Conservation (phyloP, 2,113 vertebrate genomes). For the Vulpes vulpes region DNA sequence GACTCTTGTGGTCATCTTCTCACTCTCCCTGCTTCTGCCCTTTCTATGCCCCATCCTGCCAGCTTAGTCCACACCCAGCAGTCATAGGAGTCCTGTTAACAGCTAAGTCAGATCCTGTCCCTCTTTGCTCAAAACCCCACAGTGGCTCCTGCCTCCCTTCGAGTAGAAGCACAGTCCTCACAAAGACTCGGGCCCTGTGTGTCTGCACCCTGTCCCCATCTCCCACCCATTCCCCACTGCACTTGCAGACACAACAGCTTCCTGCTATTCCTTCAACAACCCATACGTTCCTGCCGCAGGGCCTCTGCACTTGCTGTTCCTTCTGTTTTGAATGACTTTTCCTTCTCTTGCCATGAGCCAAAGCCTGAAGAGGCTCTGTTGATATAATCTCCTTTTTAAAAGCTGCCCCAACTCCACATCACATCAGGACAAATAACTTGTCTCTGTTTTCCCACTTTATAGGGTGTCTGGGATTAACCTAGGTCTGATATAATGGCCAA, state of each 20-base stretch:
- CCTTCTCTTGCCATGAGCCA: background rate
- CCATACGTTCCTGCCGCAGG: background rate
- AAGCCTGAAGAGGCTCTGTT: background rate
- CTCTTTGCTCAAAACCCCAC: background rate
- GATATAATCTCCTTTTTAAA: background rate
- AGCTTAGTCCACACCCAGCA: background rate
- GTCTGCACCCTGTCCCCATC: background rate
- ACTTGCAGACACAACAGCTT: background rate
- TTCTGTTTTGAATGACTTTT: background rate
- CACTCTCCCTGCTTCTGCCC: background rate
- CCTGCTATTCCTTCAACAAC: background rate
- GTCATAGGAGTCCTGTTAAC: background rate
- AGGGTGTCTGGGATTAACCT: background rate
- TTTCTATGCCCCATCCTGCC: background rate
- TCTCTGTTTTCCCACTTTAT: background rate
- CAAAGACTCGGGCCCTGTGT: rapidly evolving
- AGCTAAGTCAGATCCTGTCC: background rate
- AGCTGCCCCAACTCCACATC: background rate
- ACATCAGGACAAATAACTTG: background rate
- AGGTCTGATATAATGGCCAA: background rate
- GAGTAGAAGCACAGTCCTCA: background rate
- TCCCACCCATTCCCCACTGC: background rate
- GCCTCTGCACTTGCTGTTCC: background rate
- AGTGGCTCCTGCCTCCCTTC: background rate
- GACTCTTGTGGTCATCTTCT: background rate